Evolutionary conservation across 2,797 vertebrate genomes (phyloP).

Genomic region (Hyperoplus immaculatus): DNA sequence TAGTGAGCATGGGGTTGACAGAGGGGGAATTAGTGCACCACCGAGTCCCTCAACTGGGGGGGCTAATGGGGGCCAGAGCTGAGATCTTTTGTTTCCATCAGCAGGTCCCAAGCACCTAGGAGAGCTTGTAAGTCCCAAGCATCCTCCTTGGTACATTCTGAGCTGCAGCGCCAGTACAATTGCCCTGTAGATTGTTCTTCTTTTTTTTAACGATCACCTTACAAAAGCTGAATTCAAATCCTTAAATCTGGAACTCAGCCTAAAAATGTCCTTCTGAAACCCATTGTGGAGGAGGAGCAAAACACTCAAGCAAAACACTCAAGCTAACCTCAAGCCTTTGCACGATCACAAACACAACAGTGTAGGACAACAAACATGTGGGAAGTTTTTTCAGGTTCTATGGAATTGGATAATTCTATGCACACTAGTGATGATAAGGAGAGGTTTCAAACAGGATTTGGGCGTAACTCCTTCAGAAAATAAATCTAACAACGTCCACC

Average conservation of each 20-base stretch:
- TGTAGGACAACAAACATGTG: conserved; percentile 18
- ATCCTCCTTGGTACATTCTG: conserved; percentile 8
- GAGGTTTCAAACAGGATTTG: conserved; percentile 1
- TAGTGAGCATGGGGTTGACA: conserved; percentile 90
- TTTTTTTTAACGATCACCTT: conserved; percentile 22
- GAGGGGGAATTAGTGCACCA: conserved; percentile 75
- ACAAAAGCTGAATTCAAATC: conserved; percentile 31
- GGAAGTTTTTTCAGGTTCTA: conserved; percentile 21
- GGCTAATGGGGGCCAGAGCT: conserved; percentile 69
- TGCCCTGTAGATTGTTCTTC: not conserved
- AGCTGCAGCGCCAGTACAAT: conserved; percentile 4
- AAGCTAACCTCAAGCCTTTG: conserved; percentile 46
- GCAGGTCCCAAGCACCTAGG: conserved; percentile 64
- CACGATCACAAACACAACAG: conserved; percentile 49
- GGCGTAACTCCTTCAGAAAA: not conserved
- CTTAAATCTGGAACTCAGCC: conserved; percentile 74
- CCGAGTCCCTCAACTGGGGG: conserved; percentile 49
- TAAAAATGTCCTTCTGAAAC: conserved; percentile 84
- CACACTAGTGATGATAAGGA: conserved; percentile 3
- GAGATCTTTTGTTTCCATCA: conserved; percentile 79
- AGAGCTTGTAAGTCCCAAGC: conserved; percentile 22
- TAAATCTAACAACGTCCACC: not conserved
- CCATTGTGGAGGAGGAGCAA: conserved; percentile 56
- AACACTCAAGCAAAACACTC: not conserved
- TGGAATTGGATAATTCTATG: conserved; percentile 32